Conservation (phyloP, 2,888 invertebrate species). For the Oeneis ivallda region DNA sequence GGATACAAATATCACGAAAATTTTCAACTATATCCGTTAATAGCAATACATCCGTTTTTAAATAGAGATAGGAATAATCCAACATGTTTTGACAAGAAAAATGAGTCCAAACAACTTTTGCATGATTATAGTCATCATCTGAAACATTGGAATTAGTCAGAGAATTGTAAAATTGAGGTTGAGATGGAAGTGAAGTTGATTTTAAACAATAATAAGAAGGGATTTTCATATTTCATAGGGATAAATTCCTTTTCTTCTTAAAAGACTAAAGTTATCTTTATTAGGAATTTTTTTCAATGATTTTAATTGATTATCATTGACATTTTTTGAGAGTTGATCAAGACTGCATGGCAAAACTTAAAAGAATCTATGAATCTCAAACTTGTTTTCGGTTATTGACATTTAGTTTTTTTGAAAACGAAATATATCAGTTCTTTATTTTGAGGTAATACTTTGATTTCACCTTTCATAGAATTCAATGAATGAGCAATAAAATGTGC, state of each 20-base stretch:
- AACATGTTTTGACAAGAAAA: conserved; percentile 39
- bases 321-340: too few species aligned
- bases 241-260: too few species aligned
- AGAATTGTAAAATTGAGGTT: neutral
- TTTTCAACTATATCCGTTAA: conserved; percentile 53
- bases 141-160: neutral
- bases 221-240: too few species aligned
- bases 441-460: neutral
- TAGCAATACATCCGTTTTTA: conserved; percentile 48
- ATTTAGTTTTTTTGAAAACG: neutral
- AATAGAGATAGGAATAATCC: conserved; percentile 44
- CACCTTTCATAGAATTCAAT: neutral
- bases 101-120: neutral
- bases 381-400: neutral
- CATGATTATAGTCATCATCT: neutral
- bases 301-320: too few species aligned
- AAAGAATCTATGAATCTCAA: conserved; percentile 6
- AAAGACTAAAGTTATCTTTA: too few species aligned
- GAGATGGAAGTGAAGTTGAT: conserved; percentile 22
- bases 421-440: conserved; percentile 7
- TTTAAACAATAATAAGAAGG: conserved; percentile 29
- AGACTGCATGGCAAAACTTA: conserved; percentile 6
- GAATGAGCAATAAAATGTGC: too few species aligned
- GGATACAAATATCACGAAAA: conserved; percentile 46
- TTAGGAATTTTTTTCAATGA: too few species aligned